These are phyloP conservation scores for Coreoperca whiteheadi DNA, from an alignment of 2,113 vertebrate genomes.

Conservation along the genomic window DNA sequence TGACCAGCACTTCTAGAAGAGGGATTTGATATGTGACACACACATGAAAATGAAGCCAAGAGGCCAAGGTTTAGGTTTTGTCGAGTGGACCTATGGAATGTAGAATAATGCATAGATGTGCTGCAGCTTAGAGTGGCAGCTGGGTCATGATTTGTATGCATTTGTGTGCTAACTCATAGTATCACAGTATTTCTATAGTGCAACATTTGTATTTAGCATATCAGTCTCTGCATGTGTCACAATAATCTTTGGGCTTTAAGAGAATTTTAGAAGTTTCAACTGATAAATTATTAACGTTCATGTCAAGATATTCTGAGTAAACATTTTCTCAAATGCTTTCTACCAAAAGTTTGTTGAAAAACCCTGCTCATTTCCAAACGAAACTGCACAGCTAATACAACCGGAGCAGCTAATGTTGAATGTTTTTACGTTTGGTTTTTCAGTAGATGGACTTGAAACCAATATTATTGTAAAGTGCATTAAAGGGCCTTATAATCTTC, in stretches of 20 bases:
- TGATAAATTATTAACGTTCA: slow-evolving; percentile 32
- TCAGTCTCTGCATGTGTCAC: slow-evolving; percentile 12
- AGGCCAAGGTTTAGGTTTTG: slow-evolving; percentile 64
- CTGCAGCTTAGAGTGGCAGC: background rate
- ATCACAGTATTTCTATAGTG: background rate
- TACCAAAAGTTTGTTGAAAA: slow-evolving; percentile 4
- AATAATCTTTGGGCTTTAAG: background rate
- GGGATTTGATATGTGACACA: slow-evolving; percentile 78
- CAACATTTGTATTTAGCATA: slow-evolving; percentile 7
- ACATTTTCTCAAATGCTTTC: slow-evolving; percentile 14
- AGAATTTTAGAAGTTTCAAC: slow-evolving; percentile 4
- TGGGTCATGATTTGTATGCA: background rate
- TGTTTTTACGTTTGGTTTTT: background rate
- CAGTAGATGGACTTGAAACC: background rate
- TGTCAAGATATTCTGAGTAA: slow-evolving; percentile 28
- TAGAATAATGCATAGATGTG: slow-evolving; percentile 60
- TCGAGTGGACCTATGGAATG: slow-evolving; percentile 70
- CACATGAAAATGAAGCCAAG: slow-evolving; percentile 76
- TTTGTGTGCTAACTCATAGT: slow-evolving; percentile 1
- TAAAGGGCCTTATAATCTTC: slow-evolving; percentile 16
- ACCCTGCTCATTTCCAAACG: background rate
- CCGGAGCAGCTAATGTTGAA: background rate
- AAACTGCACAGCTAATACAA: background rate
- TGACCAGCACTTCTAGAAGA: slow-evolving; percentile 65
- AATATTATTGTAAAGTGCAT: slow-evolving; percentile 20